Conservation (phyloP, 2,113 vertebrate species). For the Crocuta crocuta region DNA sequence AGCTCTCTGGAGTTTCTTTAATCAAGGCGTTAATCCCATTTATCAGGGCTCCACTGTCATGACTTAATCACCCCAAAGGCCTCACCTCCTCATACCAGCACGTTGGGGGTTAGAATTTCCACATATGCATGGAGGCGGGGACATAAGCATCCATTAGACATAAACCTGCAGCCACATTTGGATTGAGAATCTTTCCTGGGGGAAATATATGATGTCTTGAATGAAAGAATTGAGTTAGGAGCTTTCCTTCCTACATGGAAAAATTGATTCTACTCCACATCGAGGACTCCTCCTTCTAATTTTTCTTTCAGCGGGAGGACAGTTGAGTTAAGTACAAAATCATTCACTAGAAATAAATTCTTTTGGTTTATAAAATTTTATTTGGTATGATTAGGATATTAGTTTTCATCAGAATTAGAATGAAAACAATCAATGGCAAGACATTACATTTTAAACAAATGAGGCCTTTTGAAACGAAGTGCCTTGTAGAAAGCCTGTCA, state of each 20-base stretch:
- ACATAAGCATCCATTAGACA: background rate
- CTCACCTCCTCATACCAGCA: background rate
- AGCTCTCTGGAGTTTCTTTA: background rate
- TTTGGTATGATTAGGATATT: background rate
- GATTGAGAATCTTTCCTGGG: background rate
- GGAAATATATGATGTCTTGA: background rate
- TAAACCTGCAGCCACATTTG: background rate
- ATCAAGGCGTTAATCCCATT: background rate
- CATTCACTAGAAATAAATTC: background rate
- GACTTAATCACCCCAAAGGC: background rate
- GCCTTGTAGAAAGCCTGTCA: background rate
- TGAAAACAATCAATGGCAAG: background rate
- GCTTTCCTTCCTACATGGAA: background rate
- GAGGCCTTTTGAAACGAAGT: background rate
- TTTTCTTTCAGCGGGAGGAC: background rate
- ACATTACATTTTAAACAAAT: background rate
- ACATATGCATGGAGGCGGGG: background rate
- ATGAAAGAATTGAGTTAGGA: background rate
- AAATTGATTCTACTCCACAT: background rate
- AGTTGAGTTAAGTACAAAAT: background rate
- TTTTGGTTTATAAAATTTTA: background rate
- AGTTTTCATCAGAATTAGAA: background rate
- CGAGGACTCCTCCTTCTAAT: background rate
- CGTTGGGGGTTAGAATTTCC: background rate
- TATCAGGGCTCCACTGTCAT: background rate